Base-by-base conservation (phyloP, 2,113 vertebrate genomes). In the Ursus arctos region DNA sequence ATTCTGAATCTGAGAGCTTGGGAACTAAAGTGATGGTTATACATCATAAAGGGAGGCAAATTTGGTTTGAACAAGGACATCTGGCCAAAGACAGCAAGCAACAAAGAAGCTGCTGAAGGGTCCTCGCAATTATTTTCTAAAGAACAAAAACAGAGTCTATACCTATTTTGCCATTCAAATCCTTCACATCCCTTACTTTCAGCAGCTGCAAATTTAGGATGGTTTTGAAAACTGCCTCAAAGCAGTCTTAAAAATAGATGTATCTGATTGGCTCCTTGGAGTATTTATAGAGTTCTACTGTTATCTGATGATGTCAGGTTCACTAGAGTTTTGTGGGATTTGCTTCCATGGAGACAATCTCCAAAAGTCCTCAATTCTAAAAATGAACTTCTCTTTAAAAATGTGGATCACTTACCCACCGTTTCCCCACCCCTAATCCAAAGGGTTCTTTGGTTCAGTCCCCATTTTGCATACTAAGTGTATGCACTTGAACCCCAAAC, bases 311-410 rank as follows among this genome's bases (percentile, higher is more conserved):
- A 87, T 71, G 81, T 47, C 28, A 86, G 9, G 2, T 76, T 94
- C 81, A 72, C 21, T 36, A 36, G 21, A 88, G 4, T 57, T 83
- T 72, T 71, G 33, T 67, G 71, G 74, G 31, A 69, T n/a, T 51
- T 94, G 26, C 47, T 94, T 94, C 47, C 72, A 67, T 43, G 4
- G 31, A 65, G 63, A 83, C 72, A 92, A 65, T 79, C 67, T 83
- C 71, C 36, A 81, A 55, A 88, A 80, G 61, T 71, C 47, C 57
- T 72, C 84, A 72, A 7, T 72, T 85, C 55, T 55, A n/a, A 82
- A 95, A 97, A 76, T 87, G 49, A 82, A 81, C 22, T 83, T 86
- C 21, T 80, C 28, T 87, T 47, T 71, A 43, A 28, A 82, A 95
- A 13, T 81, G 8, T 21, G 3, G 26, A 67, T 79, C 36, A 40